These are phyloP conservation scores for Anguilla obscura DNA, from an alignment of 2,797 vertebrate species.

Conservation along the genomic window DNA sequence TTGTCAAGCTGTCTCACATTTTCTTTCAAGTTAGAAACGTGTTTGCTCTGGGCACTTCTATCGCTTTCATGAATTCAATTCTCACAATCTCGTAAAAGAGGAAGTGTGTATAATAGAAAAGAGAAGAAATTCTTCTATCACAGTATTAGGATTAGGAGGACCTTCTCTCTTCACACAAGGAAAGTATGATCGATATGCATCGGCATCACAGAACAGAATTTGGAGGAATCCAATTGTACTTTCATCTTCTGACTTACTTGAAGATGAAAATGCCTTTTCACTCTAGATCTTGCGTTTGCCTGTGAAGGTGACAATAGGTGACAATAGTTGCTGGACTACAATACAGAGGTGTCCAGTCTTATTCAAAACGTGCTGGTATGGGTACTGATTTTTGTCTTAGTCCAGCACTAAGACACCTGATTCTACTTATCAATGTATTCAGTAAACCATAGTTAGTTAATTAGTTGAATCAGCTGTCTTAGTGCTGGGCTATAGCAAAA, in stretches of 20 bases:
- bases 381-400: too few species aligned
- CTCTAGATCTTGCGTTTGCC: too few species aligned
- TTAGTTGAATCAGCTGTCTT: neutral
- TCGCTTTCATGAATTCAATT: conserved; percentile 23
- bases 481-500: neutral
- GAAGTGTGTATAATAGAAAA: neutral
- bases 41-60: neutral
- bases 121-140: neutral
- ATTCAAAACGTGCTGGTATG: neutral
- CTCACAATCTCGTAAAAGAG: neutral
- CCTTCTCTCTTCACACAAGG: conserved; percentile 11
- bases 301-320: neutral
- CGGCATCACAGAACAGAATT: conserved; percentile 4
- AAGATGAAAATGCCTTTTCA: neutral
- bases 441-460: neutral
- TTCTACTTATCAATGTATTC: neutral
- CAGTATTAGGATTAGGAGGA: neutral
- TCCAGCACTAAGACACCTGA: neutral
- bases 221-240: neutral
- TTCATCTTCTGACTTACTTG: neutral
- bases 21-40: neutral
- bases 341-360: neutral
- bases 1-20: neutral
- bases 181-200: neutral
- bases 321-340: neutral